Base-by-base conservation (phyloP, 2,888 invertebrate genomes). In the Chorisops tibialis region DNA sequence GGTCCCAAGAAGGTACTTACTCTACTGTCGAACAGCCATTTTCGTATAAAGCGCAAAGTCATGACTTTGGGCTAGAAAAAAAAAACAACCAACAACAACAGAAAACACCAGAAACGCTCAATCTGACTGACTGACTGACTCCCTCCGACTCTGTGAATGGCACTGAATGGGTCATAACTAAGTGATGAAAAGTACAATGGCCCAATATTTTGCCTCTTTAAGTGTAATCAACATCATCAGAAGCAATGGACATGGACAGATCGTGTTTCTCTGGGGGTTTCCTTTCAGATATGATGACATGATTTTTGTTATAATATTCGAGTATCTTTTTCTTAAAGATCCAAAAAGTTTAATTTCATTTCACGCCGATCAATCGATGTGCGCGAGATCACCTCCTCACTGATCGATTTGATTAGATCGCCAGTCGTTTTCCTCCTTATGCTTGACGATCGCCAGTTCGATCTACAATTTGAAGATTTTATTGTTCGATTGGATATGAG, bases 111-210 rank as follows among this genome's bases (percentile, higher is more conserved):
- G 18, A 41, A 18, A 41, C 14, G 18, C 18, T 6, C 16, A n/a
- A n/a, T 41, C 41, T 41, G 41, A 14, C 41, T 59, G 59, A 59
- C 47, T 59, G 47, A 21, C 45, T 48, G 59, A 48, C 21, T 59
- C 24, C 47, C 30, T 45, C 56, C 35, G 56, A 45, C 56, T 43
- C 43, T 56, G n/a, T n/a, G 56, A 56, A 56, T 45, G 56, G 45
- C 43, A 56, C 45, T 64, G 59, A 64, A 64, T 64, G 58, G 64
- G 45, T 45, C 61, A 64, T 64, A 64, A 64, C 64, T 62, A 64
- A 64, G 64, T 64, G 64, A 62, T 62, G 62, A 64, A 64, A 64
- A 64, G 62, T 64, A 64, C 64, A 62, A 64, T 64, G 62, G 64
- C 52, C 64, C 49, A 62, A 64, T 64, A 64, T 64, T 62, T 64